A percentile compares a stretch with the other conserved stretches of the same genome.
These are phyloP conservation scores for Columbina picui DNA, from an alignment of 2,113 vertebrate species.

Conservation along the genomic window DNA sequence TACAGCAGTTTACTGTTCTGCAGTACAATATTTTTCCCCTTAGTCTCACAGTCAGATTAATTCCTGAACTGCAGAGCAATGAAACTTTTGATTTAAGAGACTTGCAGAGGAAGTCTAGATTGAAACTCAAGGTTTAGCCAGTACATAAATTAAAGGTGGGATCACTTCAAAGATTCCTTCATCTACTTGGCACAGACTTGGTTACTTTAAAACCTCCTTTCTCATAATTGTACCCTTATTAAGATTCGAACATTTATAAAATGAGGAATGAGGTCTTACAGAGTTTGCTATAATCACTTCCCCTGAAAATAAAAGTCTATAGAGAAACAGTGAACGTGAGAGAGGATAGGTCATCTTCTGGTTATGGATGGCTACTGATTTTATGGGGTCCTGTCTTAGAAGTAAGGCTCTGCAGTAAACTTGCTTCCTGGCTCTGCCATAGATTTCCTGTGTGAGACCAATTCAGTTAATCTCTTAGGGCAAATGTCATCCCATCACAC, in stretches of 20 bases:
- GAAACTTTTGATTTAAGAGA: slow-evolving; percentile 71
- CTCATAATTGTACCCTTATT: slow-evolving; percentile 51
- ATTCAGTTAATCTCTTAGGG: slow-evolving; percentile 60
- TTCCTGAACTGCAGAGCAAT: slow-evolving; percentile 49
- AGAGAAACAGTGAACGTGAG: background rate
- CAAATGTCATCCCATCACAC: slow-evolving; percentile 59
- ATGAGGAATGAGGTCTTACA: slow-evolving; percentile 47
- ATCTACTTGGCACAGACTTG: slow-evolving; percentile 43
- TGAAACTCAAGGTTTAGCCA: slow-evolving; percentile 59
- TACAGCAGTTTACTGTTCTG: slow-evolving; percentile 61
- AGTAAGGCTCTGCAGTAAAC: slow-evolving; percentile 49
- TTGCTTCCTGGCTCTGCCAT: slow-evolving; percentile 30
- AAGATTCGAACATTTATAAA: slow-evolving; percentile 52
- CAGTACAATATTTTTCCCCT: slow-evolving; percentile 16
- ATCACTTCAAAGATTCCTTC: slow-evolving; percentile 70
- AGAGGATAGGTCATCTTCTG: slow-evolving; percentile 45
- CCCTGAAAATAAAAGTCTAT: slow-evolving; percentile 40
- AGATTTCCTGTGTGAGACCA: slow-evolving; percentile 56
- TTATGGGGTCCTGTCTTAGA: slow-evolving; percentile 38
- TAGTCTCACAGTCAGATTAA: slow-evolving; percentile 56
- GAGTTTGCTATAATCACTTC: slow-evolving; percentile 45
- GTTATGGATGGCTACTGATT: slow-evolving; percentile 59
- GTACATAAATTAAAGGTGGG: slow-evolving; percentile 68
- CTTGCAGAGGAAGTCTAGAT: slow-evolving; percentile 69
- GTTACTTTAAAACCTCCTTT: slow-evolving; percentile 48